Evolutionary conservation across 2,888 invertebrate species (phyloP).

Genomic region (Lycia hirtaria): DNA sequence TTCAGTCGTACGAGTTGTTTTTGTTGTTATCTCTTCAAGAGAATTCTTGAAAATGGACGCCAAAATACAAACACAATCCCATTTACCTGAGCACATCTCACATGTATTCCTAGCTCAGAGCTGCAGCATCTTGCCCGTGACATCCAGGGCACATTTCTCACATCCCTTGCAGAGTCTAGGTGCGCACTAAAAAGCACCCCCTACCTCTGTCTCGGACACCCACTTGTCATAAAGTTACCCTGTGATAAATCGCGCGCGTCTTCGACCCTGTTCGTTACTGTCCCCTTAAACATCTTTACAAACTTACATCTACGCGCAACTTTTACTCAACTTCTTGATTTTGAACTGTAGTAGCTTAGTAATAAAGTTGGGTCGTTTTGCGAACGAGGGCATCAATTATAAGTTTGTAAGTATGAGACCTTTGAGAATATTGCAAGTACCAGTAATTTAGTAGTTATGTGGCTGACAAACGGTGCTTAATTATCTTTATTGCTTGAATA

Average conservation of each 20-base stretch:
- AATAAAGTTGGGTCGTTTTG: slow-evolving; percentile 27
- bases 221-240: slow-evolving; percentile 80
- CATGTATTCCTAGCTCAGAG: not conserved
- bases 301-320: slow-evolving; percentile 27
- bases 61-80: too few relatives aligned
- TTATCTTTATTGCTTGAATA: slow-evolving; percentile 62
- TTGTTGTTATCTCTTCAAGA: too few relatives aligned
- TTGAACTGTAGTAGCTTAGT: not conserved
- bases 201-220: slow-evolving; percentile 77
- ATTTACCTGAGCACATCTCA: not conserved
- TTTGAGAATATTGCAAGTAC: slow-evolving; percentile 61
- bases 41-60: too few relatives aligned
- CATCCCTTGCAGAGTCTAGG: slow-evolving; percentile 47
- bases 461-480: slow-evolving; percentile 74
- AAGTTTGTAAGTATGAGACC: slow-evolving; percentile 42
- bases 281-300: slow-evolving; percentile 65
- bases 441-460: slow-evolving; percentile 68
- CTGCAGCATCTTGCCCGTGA: not conserved
- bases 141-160: slow-evolving; percentile 33
- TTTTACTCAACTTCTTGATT: slow-evolving; percentile 17
- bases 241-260: slow-evolving; percentile 82
- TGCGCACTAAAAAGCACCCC: slow-evolving; percentile 78
- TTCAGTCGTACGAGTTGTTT: too few relatives aligned
- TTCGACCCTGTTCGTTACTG: slow-evolving; percentile 77
- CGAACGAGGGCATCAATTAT: not conserved